Conservation (phyloP, 2,888 invertebrate genomes). For the Drosophila melanosoma region DNA sequence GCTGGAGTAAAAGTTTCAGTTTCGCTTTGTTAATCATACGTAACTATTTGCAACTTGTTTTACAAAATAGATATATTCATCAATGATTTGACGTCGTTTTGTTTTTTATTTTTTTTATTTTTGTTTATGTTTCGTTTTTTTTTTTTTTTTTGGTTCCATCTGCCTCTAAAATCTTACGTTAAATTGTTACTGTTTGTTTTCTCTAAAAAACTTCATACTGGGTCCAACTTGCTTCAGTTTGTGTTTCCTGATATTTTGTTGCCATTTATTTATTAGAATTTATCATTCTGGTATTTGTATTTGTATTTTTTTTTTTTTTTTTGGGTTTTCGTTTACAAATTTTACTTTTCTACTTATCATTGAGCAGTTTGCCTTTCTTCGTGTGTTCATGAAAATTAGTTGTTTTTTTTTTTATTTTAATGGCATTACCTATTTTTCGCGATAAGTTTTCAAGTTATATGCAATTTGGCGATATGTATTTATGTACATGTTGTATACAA, state of each 20-base stretch:
- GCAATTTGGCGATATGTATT: conserved; percentile 76
- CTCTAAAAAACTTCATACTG: conserved; percentile 69
- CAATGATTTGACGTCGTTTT: conserved; percentile 44
- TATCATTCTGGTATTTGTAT: conserved; percentile 27
- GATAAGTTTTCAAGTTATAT: conserved; percentile 50
- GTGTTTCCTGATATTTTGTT: conserved; percentile 74
- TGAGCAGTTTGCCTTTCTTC: conserved; percentile 46
- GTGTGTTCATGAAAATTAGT: conserved; percentile 36
- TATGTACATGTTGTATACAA: conserved; percentile 71
- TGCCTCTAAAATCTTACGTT: conserved; percentile 70
- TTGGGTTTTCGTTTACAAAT: conserved; percentile 32
- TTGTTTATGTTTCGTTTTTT: conserved; percentile 22
- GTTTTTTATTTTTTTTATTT: conserved; percentile 30
- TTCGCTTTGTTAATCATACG: conserved; percentile 48
- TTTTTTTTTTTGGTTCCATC: conserved; percentile 57
- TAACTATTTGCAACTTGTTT: conserved; percentile 61
- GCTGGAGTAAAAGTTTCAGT: conserved; percentile 71
- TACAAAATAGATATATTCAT: conserved; percentile 75
- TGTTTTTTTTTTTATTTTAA: background rate
- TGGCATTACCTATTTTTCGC: conserved; percentile 32
- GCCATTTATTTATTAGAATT: conserved; percentile 61
- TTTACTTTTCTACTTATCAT: conserved; percentile 34
- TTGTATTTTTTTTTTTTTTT: conserved; percentile 36
- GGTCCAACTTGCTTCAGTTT: conserved; percentile 79
- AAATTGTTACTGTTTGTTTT: conserved; percentile 59